These are phyloP conservation scores for Pollenia amentaria DNA, from an alignment of 2,888 invertebrate species.

Conservation along the genomic window DNA sequence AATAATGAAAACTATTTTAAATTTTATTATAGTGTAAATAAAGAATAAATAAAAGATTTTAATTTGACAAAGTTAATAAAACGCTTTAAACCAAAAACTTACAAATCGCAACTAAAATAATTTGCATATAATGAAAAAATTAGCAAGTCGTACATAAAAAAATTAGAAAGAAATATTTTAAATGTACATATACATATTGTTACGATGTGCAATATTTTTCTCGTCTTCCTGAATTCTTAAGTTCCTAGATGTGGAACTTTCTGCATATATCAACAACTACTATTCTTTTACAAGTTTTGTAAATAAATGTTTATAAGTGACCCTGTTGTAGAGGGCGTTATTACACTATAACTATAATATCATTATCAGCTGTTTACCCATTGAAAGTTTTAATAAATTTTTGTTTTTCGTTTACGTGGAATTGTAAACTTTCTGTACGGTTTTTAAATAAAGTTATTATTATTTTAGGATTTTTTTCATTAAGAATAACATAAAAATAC, in stretches of 20 bases:
- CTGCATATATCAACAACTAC: not conserved
- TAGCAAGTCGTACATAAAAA: too few relatives aligned
- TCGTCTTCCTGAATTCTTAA: too few relatives aligned
- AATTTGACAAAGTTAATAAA: too few relatives aligned
- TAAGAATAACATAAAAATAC: constrained; percentile 47
- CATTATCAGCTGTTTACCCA: constrained; percentile 74
- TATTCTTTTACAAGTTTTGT: not conserved
- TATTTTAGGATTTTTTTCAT: constrained; percentile 18
- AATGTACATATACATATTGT: too few relatives aligned
- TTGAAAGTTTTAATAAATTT: constrained; percentile 50
- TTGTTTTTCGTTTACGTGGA: constrained; percentile 79
- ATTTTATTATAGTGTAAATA: too few relatives aligned
- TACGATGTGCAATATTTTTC: too few relatives aligned
- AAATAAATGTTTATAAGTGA: not conserved
- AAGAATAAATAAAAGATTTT: too few relatives aligned
- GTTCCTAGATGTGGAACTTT: not conserved
- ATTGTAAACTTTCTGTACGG: constrained; percentile 48
- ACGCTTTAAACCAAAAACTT: too few relatives aligned
- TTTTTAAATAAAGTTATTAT: constrained; percentile 44
- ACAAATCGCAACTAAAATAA: too few relatives aligned
- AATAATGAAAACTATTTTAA: too few relatives aligned
- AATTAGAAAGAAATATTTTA: too few relatives aligned
- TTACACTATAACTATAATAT: constrained; percentile 44
- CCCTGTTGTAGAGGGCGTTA: constrained; percentile 2
- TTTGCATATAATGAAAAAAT: too few relatives aligned